Base-by-base conservation (phyloP, 2,888 invertebrate genomes). In the Ephialtes manifestator region DNA sequence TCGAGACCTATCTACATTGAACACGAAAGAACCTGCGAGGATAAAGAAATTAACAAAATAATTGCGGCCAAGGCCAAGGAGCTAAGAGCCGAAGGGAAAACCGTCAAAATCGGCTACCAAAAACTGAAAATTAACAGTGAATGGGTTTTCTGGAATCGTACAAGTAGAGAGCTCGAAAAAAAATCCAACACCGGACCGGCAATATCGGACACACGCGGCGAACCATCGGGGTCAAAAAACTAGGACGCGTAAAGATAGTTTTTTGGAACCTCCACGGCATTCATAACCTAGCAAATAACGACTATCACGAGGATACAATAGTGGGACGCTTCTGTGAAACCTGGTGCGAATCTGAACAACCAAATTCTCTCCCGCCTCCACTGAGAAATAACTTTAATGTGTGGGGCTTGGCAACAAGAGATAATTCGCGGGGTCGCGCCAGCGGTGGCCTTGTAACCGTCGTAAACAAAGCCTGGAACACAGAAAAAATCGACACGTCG, bases 341-440 rank as follows among this genome's bases (percentile, higher is more conserved):
- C 15, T 78, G 77, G 77, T 35, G 51, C 35, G 55, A 67, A 67
- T 24, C 15, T 20, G 53, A 67, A n/a, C 65, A 63, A 20, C 60
- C 28, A 2, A 63, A 39, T 15, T 55, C 35, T 4, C 55, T 55
- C 1, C 43, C 77, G 11, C 18, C 11, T 1, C 8, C 20, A 15
- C 1, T 67, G 24, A 53, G 20, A 46, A 55, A 77, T 24, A n/a
- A 53, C 35, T 24, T 13, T 5, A 67, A 2, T 18, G 24, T 15
- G 8, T 67, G 48, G 48, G 43, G 51, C 1, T 15, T 10, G 2
- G 67, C 77, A 2, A 31, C 24, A 13, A 65, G 53, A 31, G 31
- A 77, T 28, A 51, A 67, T 13, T 53, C 18, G n/a, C 35, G 31
- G 28, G 65, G 76, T 15, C 20, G 68, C 11, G 67, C 67, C 20